Base-by-base conservation (phyloP, 2,797 vertebrate genomes). In the Nyctalus aviator region DNA sequence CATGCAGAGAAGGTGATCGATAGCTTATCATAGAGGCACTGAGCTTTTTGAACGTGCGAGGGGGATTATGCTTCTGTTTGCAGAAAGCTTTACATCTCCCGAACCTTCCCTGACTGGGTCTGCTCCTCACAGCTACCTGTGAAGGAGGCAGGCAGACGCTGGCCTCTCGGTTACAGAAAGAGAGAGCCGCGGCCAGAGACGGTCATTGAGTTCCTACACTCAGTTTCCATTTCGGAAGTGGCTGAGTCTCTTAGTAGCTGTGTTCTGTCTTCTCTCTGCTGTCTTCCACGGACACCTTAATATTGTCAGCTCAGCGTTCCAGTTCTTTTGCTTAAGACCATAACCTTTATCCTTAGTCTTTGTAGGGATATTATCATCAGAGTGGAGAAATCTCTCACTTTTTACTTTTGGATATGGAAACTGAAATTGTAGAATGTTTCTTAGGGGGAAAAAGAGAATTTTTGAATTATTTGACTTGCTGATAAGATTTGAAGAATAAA, bases 351-450 rank as follows among this genome's bases (percentile, higher is more conserved):
- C 87, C 95, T 93, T 55, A 91, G 59, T 64, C 46, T 62, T 91
- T 72, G 27, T 89, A 25, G 25, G 53, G 57, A 30, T 77, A 48
- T 3, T 86, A 50, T 79, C 91, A 88, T 85, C 41, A 84, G 72
- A 92, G 10, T 75, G n/a, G 41, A 82, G 53, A 84, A 46, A 84
- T 76, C 44, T 48, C 46, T 35, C n/a, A 35, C 44, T 69, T 82
- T 50, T 79, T 64, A 77, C 9, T 59, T 83, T 94, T 55, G 41
- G 35, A n/a, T 44, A 5, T 68, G 62, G 71, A 30, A 94, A 59
- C 55, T 66, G 18, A 79, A 92, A 64, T 75, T 75, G 27, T 68
- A 94, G n/a, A 87, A 84, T 89, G 89, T 92, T 94, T 25, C 27
- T 88, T 13, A 37, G 71, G 73, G 32, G 76, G 53, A 78, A 72